Percentiles rank a stretch among this genome's conserved stretches.
Evolutionary conservation across 1,140 invertebrate species (phyloP).

Genomic region (Pygmarrhopalites habei): DNA sequence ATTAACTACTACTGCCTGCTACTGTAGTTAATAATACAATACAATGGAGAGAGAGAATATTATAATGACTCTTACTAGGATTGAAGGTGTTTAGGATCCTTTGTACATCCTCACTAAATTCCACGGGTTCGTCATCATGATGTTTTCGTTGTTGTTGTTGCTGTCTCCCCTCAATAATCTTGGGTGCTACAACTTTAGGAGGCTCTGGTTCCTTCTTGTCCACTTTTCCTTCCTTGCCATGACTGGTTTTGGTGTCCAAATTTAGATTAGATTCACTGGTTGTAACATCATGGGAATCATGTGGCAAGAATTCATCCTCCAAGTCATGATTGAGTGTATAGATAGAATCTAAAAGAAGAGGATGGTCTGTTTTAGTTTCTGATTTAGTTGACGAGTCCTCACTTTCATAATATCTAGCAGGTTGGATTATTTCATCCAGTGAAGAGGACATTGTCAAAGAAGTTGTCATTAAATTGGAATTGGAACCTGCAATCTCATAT

Average conservation of each 20-base stretch:
- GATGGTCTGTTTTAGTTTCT: constrained; percentile 22
- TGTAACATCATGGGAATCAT: not conserved
- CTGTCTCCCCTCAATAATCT: no score
- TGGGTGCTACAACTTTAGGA: not conserved
- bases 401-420: constrained; percentile 32
- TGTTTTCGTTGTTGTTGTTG: constrained; percentile 2
- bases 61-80: constrained; percentile 40
- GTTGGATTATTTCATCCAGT: constrained; percentile 29
- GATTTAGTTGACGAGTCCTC: constrained; percentile 32
- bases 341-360: constrained; percentile 10
- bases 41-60: no score
- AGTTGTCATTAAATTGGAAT: constrained; percentile 19
- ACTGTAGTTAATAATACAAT: no score
- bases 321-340: no score
- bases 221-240: not conserved
- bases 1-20: no score
- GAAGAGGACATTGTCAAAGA: constrained; percentile 30
- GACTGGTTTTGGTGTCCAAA: not conserved
- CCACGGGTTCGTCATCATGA: not conserved
- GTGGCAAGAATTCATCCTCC: not conserved
- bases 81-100: constrained; percentile 34
- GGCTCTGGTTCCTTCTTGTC: not conserved
- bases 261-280: not conserved
- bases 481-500: no score
- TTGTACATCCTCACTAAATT: constrained; percentile 31